phyloP scores from a whole-genome alignment of 1,140 invertebrate genomes.

The Lethrus apterus region DNA sequence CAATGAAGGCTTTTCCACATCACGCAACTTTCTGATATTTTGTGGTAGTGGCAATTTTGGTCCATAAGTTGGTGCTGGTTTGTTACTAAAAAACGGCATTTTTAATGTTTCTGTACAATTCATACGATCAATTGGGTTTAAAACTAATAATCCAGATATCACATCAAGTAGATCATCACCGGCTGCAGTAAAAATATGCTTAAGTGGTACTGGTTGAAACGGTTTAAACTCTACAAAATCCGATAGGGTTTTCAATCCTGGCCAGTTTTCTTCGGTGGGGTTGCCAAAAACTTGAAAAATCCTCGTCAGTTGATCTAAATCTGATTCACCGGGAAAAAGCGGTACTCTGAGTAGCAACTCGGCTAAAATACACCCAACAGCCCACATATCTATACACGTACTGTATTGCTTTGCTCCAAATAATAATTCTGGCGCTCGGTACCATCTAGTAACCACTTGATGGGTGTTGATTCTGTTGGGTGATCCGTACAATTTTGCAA shows the following conservation, averaged over 20 bases:
- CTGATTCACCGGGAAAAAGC: slow-evolving; percentile 93
- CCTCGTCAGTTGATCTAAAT: slow-evolving; percentile 90
- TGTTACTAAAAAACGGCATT: slow-evolving; percentile 82
- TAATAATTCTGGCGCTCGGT: slow-evolving; percentile 87
- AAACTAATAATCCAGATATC: slow-evolving; percentile 66
- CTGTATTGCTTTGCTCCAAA: slow-evolving; percentile 94
- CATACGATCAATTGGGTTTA: slow-evolving; percentile 81
- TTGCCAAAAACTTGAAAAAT: slow-evolving; percentile 92
- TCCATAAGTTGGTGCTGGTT: slow-evolving; percentile 79
- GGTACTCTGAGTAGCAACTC: slow-evolving; percentile 88
- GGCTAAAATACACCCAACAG: slow-evolving; percentile 94
- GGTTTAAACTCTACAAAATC: slow-evolving; percentile 92
- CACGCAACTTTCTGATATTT: slow-evolving; percentile 49
- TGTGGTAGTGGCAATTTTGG: slow-evolving; percentile 72
- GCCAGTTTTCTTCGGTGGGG: slow-evolving; percentile 89
- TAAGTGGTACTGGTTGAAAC: slow-evolving; percentile 73
- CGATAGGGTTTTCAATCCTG: slow-evolving; percentile 73
- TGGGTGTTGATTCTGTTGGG: slow-evolving; percentile 95
- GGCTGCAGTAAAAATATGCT: slow-evolving; percentile 93
- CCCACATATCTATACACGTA: slow-evolving; percentile 98
- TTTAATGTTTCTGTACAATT: slow-evolving; percentile 73
- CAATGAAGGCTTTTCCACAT: slow-evolving; percentile 58
- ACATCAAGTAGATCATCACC: slow-evolving; percentile 87
- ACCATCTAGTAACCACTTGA: slow-evolving; percentile 96
- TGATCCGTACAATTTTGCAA: slow-evolving; percentile 95